Percentiles rank a stretch among this genome's conserved stretches.
These are phyloP conservation scores for Cricetomys ansorgei DNA, from an alignment of 2,113 vertebrate species.

Conservation along the genomic window DNA sequence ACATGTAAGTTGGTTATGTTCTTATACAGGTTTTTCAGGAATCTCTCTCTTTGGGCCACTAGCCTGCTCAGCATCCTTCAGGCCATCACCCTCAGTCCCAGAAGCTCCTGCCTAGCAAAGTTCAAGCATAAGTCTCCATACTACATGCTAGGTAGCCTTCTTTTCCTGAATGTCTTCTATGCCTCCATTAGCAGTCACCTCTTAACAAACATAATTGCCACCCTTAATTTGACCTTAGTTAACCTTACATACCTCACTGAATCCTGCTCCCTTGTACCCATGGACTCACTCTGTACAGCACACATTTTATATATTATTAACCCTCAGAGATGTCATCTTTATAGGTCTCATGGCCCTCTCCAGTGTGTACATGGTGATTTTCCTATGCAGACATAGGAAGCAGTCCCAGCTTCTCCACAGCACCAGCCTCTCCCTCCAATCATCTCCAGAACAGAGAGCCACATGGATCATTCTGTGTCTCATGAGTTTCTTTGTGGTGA, in stretches of 20 bases:
- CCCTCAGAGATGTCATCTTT: not conserved
- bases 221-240: not conserved
- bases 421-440: not conserved
- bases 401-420: not conserved
- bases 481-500: not conserved
- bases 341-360: not conserved
- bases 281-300: not conserved
- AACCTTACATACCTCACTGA: not conserved
- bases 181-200: not conserved
- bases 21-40: not conserved
- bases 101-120: not conserved
- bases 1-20: not conserved
- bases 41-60: not conserved
- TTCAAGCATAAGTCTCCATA: not conserved
- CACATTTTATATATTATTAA: not conserved
- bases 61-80: constrained; percentile 9
- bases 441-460: not conserved
- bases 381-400: not conserved
- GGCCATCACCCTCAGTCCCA: constrained; percentile 11
- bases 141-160: not conserved
- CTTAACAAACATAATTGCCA: not conserved
- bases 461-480: not conserved
- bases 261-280: not conserved
- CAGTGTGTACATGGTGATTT: not conserved
- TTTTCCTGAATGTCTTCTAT: not conserved